Conservation (phyloP, 2,888 invertebrate genomes). For the Limulus polyphemus region DNA sequence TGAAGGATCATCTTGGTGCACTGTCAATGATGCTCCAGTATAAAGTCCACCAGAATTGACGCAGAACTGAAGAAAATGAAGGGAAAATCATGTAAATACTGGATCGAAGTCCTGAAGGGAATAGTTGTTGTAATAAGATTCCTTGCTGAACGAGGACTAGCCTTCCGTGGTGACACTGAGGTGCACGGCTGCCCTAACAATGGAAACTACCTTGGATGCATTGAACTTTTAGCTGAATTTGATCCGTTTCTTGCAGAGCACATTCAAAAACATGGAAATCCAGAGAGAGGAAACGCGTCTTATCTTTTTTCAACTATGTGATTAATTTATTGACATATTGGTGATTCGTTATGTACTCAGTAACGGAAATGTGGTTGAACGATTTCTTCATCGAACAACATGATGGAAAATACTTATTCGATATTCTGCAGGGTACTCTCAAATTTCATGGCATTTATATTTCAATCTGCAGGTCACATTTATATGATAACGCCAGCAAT, state of each 20-base stretch:
- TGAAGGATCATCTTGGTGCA: no score
- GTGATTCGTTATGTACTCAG: conserved; percentile 9
- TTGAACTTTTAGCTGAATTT: conserved; percentile 31
- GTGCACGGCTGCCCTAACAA: conserved; percentile 26
- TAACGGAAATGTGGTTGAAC: not conserved
- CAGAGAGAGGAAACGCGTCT: conserved; percentile 29
- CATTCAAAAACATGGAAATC: conserved; percentile 28
- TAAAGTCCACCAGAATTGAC: no score
- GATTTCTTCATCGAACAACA: not conserved
- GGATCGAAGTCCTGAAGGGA: not conserved
- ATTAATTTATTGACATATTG: conserved; percentile 17
- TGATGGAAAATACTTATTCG: no score
- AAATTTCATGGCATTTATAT: no score
- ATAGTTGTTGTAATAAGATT: conserved; percentile 16
- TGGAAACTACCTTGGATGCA: conserved; percentile 28
- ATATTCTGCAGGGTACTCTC: no score
- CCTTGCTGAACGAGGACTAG: conserved; percentile 27
- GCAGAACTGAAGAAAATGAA: no score
- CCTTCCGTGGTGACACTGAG: conserved; percentile 30
- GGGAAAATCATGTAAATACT: not conserved
- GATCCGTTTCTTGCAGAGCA: conserved; percentile 30
- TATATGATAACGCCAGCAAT: no score
- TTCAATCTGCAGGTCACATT: no score
- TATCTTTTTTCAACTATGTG: conserved; percentile 30
- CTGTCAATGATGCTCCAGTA: no score